Evolutionary conservation across 1,140 invertebrate species (phyloP), one percentile per base, ranked within the genome.

Genomic region (Metopolophium dirhodum): DNA sequence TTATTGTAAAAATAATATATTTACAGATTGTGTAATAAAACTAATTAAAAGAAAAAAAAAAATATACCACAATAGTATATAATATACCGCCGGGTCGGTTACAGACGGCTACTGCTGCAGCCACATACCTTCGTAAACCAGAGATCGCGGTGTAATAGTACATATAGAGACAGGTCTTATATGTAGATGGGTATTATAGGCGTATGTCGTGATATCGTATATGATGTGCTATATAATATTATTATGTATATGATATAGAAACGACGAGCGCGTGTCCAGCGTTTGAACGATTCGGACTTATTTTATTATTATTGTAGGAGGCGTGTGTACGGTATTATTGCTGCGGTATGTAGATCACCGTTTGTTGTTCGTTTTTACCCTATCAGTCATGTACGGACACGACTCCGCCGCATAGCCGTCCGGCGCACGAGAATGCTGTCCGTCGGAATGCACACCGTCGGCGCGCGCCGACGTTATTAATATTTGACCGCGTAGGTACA

Each of bases 341-440:
- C 35, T 45, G 30, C 35, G 30, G 61, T 91, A n/a, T 68, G 37
- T 77, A 77, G 89, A 90, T 77, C 61, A 77, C 41, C 61, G 41
- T 35, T 91, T 91, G 90, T 91, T 91, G 68, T 91, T 91, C 45
- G 77, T 77, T 26, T 82, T 83, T 49, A 35, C 61, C 41, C 90
- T 35, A 91, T 91, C 61, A 37, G 37, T 91, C 57, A 37, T 83
- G 68, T 91, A 91, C 83, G 37, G 91, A 83, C 91, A 83, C 35
- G 91, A 47, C 41, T 23, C 51, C 77, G 47, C 30, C 18, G 88
- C 2, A n/a, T 47, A 83, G 77, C 91, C 37, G 91, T 86, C 91
- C 82, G 49, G 47, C 82, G 35, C 88, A 83, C 91, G 77, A 92
- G 68, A 83, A 92, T 92, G 91, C 91, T 51, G 91, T 92, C 91